Evolutionary conservation across 2,888 invertebrate species (phyloP).

Genomic region (Muscina levida): DNA sequence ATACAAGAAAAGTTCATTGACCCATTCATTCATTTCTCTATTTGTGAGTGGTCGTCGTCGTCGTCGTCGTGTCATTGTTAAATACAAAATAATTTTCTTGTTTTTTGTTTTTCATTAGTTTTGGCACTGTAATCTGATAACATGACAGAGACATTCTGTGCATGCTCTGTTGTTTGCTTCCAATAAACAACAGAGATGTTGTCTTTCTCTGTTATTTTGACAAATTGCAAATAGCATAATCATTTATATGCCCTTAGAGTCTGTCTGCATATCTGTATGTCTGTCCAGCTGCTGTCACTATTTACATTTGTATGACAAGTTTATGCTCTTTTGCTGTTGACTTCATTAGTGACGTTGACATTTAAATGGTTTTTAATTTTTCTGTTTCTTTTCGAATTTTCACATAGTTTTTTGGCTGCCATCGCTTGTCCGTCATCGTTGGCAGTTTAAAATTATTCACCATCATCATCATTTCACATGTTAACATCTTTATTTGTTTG

Average conservation of each 20-base stretch:
- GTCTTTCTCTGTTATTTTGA: slow-evolving; percentile 43
- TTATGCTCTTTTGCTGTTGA: slow-evolving; percentile 36
- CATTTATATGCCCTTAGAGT: too few relatives aligned
- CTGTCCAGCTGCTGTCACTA: background rate
- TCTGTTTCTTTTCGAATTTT: too few relatives aligned
- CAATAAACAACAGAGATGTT: too few relatives aligned
- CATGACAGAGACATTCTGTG: too few relatives aligned
- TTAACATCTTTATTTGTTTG: slow-evolving; percentile 9
- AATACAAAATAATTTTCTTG: slow-evolving; percentile 3
- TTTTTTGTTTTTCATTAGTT: slow-evolving; percentile 9
- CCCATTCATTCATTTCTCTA: too few relatives aligned
- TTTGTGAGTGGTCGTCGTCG: too few relatives aligned
- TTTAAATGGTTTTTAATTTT: slow-evolving; percentile 42
- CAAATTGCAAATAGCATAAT: slow-evolving; percentile 58
- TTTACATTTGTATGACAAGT: background rate
- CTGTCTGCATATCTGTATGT: slow-evolving; percentile 4
- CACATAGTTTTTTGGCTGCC: too few relatives aligned
- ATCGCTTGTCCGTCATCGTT: too few relatives aligned
- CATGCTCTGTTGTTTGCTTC: too few relatives aligned
- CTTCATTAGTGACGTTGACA: slow-evolving; percentile 58
- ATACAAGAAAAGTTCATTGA: slow-evolving; percentile 24
- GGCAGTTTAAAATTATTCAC: slow-evolving; percentile 5
- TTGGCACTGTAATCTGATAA: slow-evolving; percentile 56
- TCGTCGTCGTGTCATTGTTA: too few relatives aligned
- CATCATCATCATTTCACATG: slow-evolving; percentile 15